phyloP scores from a whole-genome alignment of 2,888 invertebrate species.

The Brachylomia viminalis region DNA sequence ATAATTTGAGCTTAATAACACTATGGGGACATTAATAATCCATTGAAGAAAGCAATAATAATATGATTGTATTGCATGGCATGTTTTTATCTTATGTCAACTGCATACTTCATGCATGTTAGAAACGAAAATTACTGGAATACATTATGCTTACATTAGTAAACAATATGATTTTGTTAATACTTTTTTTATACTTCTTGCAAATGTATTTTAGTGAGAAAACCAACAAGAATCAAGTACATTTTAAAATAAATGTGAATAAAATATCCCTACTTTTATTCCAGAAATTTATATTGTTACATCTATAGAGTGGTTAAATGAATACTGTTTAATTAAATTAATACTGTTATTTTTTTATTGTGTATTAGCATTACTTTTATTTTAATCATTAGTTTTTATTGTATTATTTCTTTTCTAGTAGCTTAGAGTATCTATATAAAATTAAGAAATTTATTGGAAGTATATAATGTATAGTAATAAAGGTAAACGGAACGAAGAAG shows the following conservation, averaged over 20 bases:
- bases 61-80: slow-evolving; percentile 30
- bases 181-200: slow-evolving; percentile 16
- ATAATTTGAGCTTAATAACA: slow-evolving; percentile 13
- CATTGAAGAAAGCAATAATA: slow-evolving; percentile 27
- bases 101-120: slow-evolving; percentile 27
- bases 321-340: too few species aligned
- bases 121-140: slow-evolving; percentile 36
- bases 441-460: too few species aligned
- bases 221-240: background rate
- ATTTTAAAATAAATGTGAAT: slow-evolving; percentile 2
- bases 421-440: too few species aligned
- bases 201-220: slow-evolving; percentile 8
- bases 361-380: too few species aligned
- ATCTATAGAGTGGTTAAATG: background rate
- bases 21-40: slow-evolving; percentile 1
- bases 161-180: slow-evolving; percentile 11
- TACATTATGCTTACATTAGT: slow-evolving; percentile 2
- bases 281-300: background rate
- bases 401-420: too few species aligned
- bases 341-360: too few species aligned
- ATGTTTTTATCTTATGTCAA: slow-evolving; percentile 4
- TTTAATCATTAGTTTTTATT: too few species aligned
- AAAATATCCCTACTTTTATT: background rate
- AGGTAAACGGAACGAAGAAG: too few species aligned
- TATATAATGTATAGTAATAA: too few species aligned